Evolutionary conservation across 1,140 invertebrate species (phyloP), one percentile per base, ranked within the genome.

Genomic region (Brachionus paranguensis): DNA sequence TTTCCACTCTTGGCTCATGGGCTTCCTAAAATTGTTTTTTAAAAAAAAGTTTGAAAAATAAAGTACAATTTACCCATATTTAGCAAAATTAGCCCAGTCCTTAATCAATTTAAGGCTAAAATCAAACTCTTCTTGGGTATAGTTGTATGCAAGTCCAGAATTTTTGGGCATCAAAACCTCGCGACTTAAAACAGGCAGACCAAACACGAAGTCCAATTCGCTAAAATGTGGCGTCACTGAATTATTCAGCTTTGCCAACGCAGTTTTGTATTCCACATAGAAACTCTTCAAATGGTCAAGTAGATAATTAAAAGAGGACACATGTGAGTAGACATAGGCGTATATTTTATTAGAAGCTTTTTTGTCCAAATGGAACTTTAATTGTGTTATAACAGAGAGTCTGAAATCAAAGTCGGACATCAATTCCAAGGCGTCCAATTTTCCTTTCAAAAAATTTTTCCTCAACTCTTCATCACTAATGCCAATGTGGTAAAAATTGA

Each of bases 61-160:
- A 53, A 55, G 27, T 12, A 76, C 20, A 76, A 50, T 93, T 93
- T 91, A 98, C 96, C 97, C 97, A n/a, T 93, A 95, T 88, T 94
- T 94, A 12, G 95, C 95, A 88, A 99, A 99, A 91, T 98, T 99
- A n/a, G 95, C 93, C 90, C 96, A 94, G 88, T 96, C 97, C 3
- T 70, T n/a, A 29, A 83, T 83, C 1, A 83, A 10, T 27, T 7
- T 1, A 68, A 33, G 12, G 17, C 81, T 83, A 33, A 83, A 60
- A 10, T 83, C 43, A 53, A 43, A 6, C 24, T 83, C 81, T 37
- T 68, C n/a, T n/a, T 50, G 10, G 10, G 60, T 70, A 41, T 83
- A 83, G 53, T 83, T 83, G 29, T 68, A 68, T 2, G 17, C 45
- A 11, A 83, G 14, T 45, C 43, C 72, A 29, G 33, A 41, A n/a